phyloP scores from a whole-genome alignment of 2,113 vertebrate genomes.

The Chiloscyllium plagiosum region DNA sequence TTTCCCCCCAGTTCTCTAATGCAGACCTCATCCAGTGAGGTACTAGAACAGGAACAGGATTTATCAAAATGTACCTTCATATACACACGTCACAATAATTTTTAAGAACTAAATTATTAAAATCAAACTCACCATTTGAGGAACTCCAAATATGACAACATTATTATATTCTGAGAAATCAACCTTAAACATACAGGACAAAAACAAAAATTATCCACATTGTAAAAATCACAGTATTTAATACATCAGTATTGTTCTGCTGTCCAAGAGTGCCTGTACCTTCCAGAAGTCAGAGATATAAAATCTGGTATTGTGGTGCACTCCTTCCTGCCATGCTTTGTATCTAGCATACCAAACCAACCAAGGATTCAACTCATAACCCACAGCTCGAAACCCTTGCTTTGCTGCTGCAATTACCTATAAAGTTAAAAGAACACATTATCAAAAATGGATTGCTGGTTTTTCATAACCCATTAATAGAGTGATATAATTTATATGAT shows the following conservation, averaged over 20 bases:
- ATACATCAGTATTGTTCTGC: background rate
- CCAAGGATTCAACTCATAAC: conserved; percentile 94
- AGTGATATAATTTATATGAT: background rate
- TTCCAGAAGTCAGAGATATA: conserved; percentile 90
- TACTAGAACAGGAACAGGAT: background rate
- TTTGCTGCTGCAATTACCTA: conserved; percentile 93
- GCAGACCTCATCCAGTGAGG: background rate
- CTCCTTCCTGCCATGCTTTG: conserved; percentile 77
- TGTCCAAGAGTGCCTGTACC: conserved; percentile 53
- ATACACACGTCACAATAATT: background rate
- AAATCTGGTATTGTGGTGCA: conserved; percentile 69
- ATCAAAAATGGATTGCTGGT: background rate
- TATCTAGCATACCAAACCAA: conserved; percentile 89
- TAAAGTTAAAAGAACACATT: conserved; percentile 36
- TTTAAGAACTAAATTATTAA: background rate
- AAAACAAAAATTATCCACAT: conserved; percentile 23
- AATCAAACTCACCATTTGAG: conserved; percentile 82
- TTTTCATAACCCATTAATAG: background rate
- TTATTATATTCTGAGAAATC: conserved; percentile 78
- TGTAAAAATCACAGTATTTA: background rate
- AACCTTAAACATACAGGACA: conserved; percentile 56
- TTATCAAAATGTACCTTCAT: background rate
- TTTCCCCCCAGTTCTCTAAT: background rate
- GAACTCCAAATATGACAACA: conserved; percentile 88
- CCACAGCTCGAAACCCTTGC: conserved; percentile 74